Base-by-base conservation (phyloP, 2,888 invertebrate species). In the Thyatira batis region DNA sequence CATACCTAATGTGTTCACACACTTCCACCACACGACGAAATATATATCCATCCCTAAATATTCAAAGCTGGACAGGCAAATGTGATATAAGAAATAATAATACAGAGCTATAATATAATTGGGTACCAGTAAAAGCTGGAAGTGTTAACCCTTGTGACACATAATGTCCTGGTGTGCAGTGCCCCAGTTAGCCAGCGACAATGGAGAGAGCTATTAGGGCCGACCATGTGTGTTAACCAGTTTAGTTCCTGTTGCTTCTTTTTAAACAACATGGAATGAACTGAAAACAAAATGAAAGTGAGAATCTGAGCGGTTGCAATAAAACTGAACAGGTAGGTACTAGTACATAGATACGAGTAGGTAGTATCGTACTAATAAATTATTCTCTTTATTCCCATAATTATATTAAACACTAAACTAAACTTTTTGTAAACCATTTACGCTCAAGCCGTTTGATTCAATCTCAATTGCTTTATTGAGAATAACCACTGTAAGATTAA, bases 221-320 rank as follows among this genome's bases (percentile, higher is more conserved):
- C 84, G 76, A 63, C 82, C 85, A 87, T 86, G 87, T 87, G 83
- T 87, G 86, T 80, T 83, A 85, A 85, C 84, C 78, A 82, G 82
- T 84, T 86, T 82, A 84, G 80, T 81, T 84, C 76, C 73, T 79
- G 76, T 80, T 82, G 76, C 78, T 82, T 78, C 78, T 82, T 80
- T 80, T 79, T 76, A 71, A 78, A 76, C 68, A 63, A 65, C 72
- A 64, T 65, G 69, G 72, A 71, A 71, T 68, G 67, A 65, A 52
- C 63, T 76, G 71, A 73, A 79, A 84, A 77, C 68, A 77, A 79
- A 83, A 83, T 68, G 75, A 76, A 76, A 74, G 63, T 65, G 68
- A 63, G 69, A 77, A 78, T 75, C 68, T n/a, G 63, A 2, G 6
- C 9, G 25, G 23, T 23, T 45, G 4, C 45, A 25, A 45, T 48